Percentiles rank a stretch among this genome's conserved stretches.
Conservation (phyloP, 2,888 invertebrate genomes). For the Vannuccia rotundouncinata region DNA sequence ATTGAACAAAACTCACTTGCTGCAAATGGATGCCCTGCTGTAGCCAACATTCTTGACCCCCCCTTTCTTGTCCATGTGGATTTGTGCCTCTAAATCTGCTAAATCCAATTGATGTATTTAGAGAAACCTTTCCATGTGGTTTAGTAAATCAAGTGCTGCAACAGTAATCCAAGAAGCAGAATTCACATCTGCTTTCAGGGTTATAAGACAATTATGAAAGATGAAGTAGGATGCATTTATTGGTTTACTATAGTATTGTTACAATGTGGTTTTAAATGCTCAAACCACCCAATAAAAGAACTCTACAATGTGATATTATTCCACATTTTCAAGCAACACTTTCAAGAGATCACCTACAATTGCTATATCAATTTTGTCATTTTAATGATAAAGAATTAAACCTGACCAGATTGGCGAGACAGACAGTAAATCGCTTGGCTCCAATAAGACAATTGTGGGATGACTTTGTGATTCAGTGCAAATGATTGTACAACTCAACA, state of each 20-base stretch:
- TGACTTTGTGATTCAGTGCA: not conserved
- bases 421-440: not conserved
- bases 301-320: not conserved
- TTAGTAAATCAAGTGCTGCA: not conserved
- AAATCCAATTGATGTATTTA: conserved; percentile 24
- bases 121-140: conserved; percentile 4
- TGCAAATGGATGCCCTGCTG: not conserved
- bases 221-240: not conserved
- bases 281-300: conserved; percentile 20
- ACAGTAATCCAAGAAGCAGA: not conserved
- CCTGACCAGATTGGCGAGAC: not conserved
- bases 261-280: conserved; percentile 2
- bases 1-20: not conserved
- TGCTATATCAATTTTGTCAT: not conserved
- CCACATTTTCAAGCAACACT: conserved; percentile 4
- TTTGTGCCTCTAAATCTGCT: not conserved
- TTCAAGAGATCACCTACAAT: not conserved
- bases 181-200: not conserved
- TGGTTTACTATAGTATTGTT: not conserved
- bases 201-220: not conserved
- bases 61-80: not conserved
- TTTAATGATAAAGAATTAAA: conserved; percentile 17
- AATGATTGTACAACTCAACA: conserved; percentile 4
- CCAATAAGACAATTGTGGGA: not conserved
- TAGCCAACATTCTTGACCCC: not conserved